Evolutionary conservation across 2,113 vertebrate species (phyloP).

Genomic region (Vulpes lagopus): DNA sequence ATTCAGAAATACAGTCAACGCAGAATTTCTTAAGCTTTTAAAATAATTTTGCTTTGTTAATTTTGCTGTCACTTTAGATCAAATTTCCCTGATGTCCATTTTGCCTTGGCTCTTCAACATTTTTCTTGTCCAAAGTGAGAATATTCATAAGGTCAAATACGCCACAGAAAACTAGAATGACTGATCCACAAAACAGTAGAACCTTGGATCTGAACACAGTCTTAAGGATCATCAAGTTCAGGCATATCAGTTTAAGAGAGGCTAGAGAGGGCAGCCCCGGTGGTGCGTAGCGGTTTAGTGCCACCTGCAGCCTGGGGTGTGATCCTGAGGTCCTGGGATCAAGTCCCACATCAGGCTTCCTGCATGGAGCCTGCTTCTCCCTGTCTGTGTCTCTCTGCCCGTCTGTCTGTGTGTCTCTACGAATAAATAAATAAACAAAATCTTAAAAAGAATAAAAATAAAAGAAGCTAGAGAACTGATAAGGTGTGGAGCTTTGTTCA

Average conservation of each 20-base stretch:
- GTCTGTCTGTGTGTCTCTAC: too few relatives aligned
- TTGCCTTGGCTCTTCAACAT: not conserved
- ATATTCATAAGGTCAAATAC: not conserved
- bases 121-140: constrained; percentile 11
- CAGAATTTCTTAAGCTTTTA: not conserved
- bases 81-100: not conserved
- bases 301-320: too few relatives aligned
- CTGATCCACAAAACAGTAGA: not conserved
- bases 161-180: not conserved
- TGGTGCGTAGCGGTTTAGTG: too few relatives aligned
- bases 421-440: too few relatives aligned
- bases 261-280: too few relatives aligned
- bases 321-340: too few relatives aligned
- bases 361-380: too few relatives aligned
- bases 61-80: constrained; percentile 48
- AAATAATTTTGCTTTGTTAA: not conserved
- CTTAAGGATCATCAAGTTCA: not conserved
- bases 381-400: too few relatives aligned
- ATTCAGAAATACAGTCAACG: not conserved
- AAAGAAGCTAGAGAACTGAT: not conserved
- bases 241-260: not conserved
- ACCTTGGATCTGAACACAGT: not conserved
- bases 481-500: not conserved
- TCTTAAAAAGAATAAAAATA: too few relatives aligned
- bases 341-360: too few relatives aligned